Evolutionary conservation across 2,113 vertebrate genomes (phyloP).

Genomic region (Phrynosoma platyrhinos): DNA sequence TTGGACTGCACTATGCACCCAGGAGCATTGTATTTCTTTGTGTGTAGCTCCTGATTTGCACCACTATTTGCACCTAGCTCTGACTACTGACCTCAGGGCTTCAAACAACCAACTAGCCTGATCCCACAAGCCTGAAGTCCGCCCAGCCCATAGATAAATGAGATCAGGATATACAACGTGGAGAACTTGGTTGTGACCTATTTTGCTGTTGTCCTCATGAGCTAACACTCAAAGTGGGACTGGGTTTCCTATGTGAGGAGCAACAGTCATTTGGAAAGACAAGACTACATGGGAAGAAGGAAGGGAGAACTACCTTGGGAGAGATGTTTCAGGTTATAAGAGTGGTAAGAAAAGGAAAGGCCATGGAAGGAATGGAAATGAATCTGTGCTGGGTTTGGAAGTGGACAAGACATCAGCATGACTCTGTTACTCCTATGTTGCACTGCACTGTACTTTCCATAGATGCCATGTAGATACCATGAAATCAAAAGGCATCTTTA

Average conservation of each 20-base stretch:
- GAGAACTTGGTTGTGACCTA: not conserved
- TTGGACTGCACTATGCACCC: too few relatives aligned
- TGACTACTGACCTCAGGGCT: too few relatives aligned
- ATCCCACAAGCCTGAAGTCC: too few relatives aligned
- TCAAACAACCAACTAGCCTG: too few relatives aligned
- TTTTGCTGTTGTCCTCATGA: not conserved
- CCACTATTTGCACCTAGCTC: too few relatives aligned
- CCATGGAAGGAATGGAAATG: too few relatives aligned
- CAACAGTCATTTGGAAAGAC: not conserved
- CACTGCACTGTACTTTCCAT: too few relatives aligned
- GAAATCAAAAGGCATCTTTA: not conserved
- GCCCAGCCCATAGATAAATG: too few relatives aligned
- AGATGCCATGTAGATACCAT: not conserved
- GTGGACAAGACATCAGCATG: not conserved
- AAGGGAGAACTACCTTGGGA: not conserved
- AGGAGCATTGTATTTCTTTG: too few relatives aligned
- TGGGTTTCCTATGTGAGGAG: not conserved
- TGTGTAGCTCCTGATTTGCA: too few relatives aligned
- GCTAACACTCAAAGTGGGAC: too few relatives aligned
- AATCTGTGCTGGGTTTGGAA: not conserved
- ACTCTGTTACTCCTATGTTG: not conserved
- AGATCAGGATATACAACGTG: not conserved
- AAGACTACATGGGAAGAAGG: not conserved
- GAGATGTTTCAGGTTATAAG: not conserved
- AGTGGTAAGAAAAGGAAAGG: not conserved